Conservation (phyloP, 2,113 vertebrate species). For the Picathartes gymnocephalus region DNA sequence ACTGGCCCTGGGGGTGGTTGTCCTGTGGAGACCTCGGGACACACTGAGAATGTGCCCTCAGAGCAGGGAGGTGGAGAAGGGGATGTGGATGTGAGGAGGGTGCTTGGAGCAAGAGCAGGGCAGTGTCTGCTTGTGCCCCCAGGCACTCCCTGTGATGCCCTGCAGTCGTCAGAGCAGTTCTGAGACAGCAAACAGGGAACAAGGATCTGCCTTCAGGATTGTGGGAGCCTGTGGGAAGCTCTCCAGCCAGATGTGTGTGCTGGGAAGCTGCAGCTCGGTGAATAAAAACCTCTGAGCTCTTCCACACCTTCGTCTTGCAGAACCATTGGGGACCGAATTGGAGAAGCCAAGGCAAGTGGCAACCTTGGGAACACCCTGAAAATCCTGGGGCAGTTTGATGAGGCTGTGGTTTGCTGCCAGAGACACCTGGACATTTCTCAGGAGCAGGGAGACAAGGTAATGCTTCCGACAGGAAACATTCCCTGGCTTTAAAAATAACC, state of each 20-base stretch:
- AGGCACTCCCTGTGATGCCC: neutral
- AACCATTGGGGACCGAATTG: constrained; percentile 92
- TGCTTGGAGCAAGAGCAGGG: neutral
- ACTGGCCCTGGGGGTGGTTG: neutral
- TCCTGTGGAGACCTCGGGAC: accelerated
- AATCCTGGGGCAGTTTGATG: constrained; percentile 90
- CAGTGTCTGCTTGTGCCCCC: neutral
- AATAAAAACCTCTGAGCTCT: neutral
- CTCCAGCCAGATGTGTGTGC: neutral
- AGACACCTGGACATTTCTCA: constrained; percentile 94
- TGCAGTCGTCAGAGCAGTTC: neutral
- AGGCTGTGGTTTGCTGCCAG: constrained; percentile 91
- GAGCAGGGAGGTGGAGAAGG: neutral
- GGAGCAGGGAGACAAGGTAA: constrained; percentile 95
- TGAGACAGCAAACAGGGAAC: neutral
- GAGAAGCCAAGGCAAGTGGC: constrained; percentile 95
- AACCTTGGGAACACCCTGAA: constrained; percentile 97
- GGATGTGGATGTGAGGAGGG: neutral
- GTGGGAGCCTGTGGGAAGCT: neutral
- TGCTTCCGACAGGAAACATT: neutral
- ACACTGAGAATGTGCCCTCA: neutral
- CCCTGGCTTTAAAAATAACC: neutral
- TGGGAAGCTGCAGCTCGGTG: neutral
- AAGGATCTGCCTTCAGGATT: neutral
- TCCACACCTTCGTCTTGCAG: constrained; percentile 52